Evolutionary conservation across 2,888 invertebrate genomes (phyloP).

Genomic region (Acanthosepion esculentum): DNA sequence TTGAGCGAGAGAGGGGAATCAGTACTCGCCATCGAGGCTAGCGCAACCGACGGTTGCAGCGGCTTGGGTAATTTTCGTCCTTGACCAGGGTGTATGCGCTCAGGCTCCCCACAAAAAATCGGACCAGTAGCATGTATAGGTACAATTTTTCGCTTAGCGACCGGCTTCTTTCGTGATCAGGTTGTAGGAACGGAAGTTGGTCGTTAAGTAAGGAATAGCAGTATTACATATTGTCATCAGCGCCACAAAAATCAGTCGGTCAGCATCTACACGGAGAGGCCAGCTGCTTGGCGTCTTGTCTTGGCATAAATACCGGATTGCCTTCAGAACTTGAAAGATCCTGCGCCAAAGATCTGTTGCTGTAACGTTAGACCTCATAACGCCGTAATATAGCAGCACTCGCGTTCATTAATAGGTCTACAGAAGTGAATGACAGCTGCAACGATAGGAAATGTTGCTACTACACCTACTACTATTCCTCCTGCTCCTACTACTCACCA

Average conservation of each 20-base stretch:
- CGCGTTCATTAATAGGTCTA: neutral
- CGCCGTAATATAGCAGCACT: conserved; percentile 5
- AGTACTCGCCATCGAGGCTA: too few species aligned
- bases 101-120: too few species aligned
- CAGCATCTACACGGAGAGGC: neutral
- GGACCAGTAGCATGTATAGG: too few species aligned
- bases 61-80: too few species aligned
- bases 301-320: neutral
- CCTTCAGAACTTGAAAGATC: neutral
- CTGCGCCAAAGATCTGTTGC: neutral
- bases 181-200: too few species aligned
- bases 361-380: neutral
- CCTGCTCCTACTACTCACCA: neutral
- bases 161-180: too few species aligned
- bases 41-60: too few species aligned
- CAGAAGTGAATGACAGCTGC: neutral
- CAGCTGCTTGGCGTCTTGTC: neutral
- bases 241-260: too few species aligned
- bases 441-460: neutral
- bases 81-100: too few species aligned
- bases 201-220: too few species aligned
- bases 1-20: too few species aligned
- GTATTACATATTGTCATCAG: neutral
- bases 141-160: too few species aligned
- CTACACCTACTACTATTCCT: neutral